Evolutionary conservation across 2,113 vertebrate species (phyloP).

Genomic region (Excalfactoria chinensis): DNA sequence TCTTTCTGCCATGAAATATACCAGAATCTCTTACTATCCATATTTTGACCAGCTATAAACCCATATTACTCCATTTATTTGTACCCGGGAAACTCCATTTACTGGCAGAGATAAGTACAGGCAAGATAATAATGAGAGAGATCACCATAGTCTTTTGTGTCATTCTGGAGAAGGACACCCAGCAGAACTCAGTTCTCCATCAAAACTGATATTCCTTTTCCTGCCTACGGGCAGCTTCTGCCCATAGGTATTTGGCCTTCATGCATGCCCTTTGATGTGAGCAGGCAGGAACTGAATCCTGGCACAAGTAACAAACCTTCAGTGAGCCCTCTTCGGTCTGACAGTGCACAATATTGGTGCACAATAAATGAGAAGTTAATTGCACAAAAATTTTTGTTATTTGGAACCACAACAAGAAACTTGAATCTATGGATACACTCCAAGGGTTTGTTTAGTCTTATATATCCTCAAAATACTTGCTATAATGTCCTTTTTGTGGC

Average conservation of each 20-base stretch:
- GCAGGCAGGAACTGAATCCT: background rate
- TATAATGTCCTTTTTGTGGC: background rate
- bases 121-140: background rate
- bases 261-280: background rate
- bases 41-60: background rate
- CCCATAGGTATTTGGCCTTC: background rate
- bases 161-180: background rate
- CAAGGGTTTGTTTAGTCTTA: background rate
- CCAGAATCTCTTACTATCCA: fast-evolving
- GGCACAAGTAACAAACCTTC: background rate
- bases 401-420: background rate
- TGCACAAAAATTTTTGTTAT: background rate
- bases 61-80: background rate
- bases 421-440: background rate
- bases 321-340: background rate
- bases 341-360: background rate
- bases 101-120: background rate
- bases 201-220: background rate
- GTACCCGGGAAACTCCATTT: background rate
- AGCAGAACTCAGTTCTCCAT: background rate
- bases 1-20: background rate
- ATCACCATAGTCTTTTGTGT: background rate
- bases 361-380: background rate
- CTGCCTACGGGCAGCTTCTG: background rate
- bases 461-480: background rate